A percentile compares a stretch with the other conserved stretches of the same genome.
Conservation (phyloP, 1,140 invertebrate genomes). For the Anastrepha obliqua region DNA sequence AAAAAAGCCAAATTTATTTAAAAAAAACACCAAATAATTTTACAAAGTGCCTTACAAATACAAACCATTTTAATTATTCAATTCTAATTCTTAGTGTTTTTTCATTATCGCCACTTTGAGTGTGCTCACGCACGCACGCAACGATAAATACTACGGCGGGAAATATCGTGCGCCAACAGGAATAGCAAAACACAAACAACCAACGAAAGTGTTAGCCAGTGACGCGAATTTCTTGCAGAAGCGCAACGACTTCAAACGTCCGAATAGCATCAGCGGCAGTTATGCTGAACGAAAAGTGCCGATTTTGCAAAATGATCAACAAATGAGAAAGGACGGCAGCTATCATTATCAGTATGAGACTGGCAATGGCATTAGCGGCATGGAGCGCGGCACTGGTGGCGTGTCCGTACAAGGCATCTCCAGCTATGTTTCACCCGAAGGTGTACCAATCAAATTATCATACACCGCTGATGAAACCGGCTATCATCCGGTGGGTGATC, state of each 20-base stretch:
- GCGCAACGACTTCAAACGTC: not conserved
- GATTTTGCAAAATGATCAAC: conserved; percentile 64
- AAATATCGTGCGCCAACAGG: conserved; percentile 1
- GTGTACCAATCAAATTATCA: conserved; percentile 73
- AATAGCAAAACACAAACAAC: not conserved
- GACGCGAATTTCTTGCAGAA: not conserved
- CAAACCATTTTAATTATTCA: not conserved
- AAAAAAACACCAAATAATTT: too few relatives aligned
- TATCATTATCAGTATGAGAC: conserved; percentile 76
- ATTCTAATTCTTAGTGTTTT: conserved; percentile 47
- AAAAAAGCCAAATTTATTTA: too few relatives aligned
- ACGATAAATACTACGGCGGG: not conserved
- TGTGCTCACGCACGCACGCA: conserved; percentile 21
- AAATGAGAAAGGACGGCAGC: conserved; percentile 75
- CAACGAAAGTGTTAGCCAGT: not conserved
- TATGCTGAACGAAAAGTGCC: conserved; percentile 23
- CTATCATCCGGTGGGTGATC: conserved; percentile 76
- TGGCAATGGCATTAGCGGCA: conserved; percentile 78
- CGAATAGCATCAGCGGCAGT: not conserved
- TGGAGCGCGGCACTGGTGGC: conserved; percentile 75
- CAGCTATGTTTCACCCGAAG: conserved; percentile 72
- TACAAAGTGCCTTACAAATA: too few relatives aligned
- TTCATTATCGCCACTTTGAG: conserved; percentile 51
- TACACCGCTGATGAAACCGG: conserved; percentile 80
- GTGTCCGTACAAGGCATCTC: conserved; percentile 63